Percentiles rank a stretch among this genome's conserved stretches.
Evolutionary conservation across 2,113 vertebrate genomes (phyloP).

Genomic region (Asarcornis scutulata): DNA sequence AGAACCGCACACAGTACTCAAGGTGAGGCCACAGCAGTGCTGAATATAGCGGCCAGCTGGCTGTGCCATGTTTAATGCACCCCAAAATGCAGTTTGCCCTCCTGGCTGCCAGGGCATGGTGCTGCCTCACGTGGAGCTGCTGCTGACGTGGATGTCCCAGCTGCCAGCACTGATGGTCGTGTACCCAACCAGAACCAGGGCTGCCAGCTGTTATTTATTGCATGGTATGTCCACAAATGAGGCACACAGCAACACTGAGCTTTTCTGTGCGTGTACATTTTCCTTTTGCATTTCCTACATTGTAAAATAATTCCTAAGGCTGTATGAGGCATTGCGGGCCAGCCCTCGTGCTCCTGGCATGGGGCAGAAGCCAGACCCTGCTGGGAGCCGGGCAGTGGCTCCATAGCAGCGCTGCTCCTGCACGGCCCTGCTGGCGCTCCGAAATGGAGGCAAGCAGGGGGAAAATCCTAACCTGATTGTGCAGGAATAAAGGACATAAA

Average conservation of each 20-base stretch:
- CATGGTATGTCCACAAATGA: fast-evolving
- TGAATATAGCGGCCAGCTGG: no score
- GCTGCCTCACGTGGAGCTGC: no score
- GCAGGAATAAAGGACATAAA: neutral
- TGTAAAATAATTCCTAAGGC: neutral
- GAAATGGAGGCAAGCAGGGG: neutral
- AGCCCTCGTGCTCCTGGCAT: neutral
- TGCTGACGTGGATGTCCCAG: no score
- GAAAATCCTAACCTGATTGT: neutral
- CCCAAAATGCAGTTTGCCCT: no score
- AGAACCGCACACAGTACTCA: no score
- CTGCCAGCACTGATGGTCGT: fast-evolving
- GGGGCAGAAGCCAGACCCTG: neutral
- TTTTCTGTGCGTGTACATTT: fast-evolving
- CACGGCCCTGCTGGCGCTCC: neutral
- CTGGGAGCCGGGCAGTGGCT: no score
- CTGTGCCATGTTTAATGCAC: no score
- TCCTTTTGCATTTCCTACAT: fast-evolving
- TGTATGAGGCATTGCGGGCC: fast-evolving
- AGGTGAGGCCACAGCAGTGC: no score
- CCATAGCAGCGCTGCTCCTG: no score
- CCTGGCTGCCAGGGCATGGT: no score
- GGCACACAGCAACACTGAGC: neutral
- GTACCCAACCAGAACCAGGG: neutral
- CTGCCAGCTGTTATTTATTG: fast-evolving